Base-by-base conservation (phyloP, 2,888 invertebrate genomes). In the Drosophila vallismaia region DNA sequence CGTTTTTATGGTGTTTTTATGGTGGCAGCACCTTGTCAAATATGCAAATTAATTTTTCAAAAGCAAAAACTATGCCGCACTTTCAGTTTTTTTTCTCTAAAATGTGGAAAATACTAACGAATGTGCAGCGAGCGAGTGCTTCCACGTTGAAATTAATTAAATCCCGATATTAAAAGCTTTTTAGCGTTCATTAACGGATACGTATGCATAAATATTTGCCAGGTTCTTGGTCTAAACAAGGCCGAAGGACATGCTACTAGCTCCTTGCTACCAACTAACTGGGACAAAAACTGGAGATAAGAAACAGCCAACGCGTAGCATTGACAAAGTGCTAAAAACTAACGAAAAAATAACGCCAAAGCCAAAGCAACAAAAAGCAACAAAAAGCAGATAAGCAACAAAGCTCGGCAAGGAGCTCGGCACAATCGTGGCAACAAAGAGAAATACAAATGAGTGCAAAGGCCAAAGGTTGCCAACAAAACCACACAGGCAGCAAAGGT, bases 361-460 rank as follows among this genome's bases (percentile, higher is more conserved):
- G 19, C 19, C 44, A 24, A 44, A 44, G 44, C 44, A 26, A 36
- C 24, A 36, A 36, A 24, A 44, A 44, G 44, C 44, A 26, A 36
- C 24, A 36, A 36, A 36, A 26, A 33, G 40, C 31, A 60, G 60
- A 60, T 42, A 49, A 62, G 62, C 48, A 38, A 12, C 42, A 48
- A 62, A 42, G 31, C 46, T 40, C 19, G 10, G 38, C 10, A 31
- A 48, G 48, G 14, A 14, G 45, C 50, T n/a, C 28, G 28, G 64
- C 29, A 31, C 10, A 46, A 51, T 51, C 50, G 66, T 24, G 44
- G 33, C 12, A 51, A 45, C 71, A 49, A 46, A 42, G 38, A 52
- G 72, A 53, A 52, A 71, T 74, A 81, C 67, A 80, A 87, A 86
- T 77, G 80, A 80, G 73, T 73, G 71, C 56, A 84, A 75, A 74